Percentiles rank a stretch among this genome's conserved stretches.
Evolutionary conservation across 2,888 invertebrate species (phyloP).

Genomic region (Habroteleia sp.): DNA sequence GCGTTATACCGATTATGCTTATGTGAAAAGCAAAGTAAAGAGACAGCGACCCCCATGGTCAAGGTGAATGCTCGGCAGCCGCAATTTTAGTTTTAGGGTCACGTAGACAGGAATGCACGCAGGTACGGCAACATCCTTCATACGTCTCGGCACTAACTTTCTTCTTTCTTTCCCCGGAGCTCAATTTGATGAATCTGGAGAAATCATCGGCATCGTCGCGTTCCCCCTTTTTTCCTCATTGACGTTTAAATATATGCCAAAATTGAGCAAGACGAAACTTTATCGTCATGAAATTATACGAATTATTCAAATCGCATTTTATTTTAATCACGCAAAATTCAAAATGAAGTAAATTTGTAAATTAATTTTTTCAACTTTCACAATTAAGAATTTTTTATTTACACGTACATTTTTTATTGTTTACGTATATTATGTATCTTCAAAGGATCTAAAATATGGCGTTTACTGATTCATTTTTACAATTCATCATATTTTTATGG

Average conservation of each 20-base stretch:
- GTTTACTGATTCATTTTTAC: constrained; percentile 40
- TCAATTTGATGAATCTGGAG: constrained; percentile 60
- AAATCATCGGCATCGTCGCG: constrained; percentile 61
- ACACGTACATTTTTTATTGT: too few relatives aligned
- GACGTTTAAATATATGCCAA: constrained; percentile 44
- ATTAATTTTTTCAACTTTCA: background rate
- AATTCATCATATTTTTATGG: constrained; percentile 18
- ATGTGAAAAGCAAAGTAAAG: constrained; percentile 40
- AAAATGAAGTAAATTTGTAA: too few relatives aligned
- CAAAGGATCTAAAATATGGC: too few relatives aligned
- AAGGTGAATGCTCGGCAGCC: constrained; percentile 70
- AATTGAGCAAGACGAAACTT: constrained; percentile 13
- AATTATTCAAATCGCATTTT: constrained; percentile 5
- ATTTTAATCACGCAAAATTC: too few relatives aligned
- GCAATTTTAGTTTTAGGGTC: constrained; percentile 75
- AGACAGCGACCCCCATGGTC: constrained; percentile 68
- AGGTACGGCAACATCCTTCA: constrained; percentile 76
- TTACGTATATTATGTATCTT: too few relatives aligned
- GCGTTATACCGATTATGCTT: constrained; percentile 55
- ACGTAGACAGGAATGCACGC: constrained; percentile 77
- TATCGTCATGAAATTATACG: constrained; percentile 1
- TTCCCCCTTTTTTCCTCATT: constrained; percentile 36
- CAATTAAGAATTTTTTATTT: too few relatives aligned
- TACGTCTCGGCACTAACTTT: constrained; percentile 71
- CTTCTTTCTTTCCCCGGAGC: constrained; percentile 72